Base-by-base conservation (phyloP, 2,888 invertebrate genomes). In the Mythimna lalbum region DNA sequence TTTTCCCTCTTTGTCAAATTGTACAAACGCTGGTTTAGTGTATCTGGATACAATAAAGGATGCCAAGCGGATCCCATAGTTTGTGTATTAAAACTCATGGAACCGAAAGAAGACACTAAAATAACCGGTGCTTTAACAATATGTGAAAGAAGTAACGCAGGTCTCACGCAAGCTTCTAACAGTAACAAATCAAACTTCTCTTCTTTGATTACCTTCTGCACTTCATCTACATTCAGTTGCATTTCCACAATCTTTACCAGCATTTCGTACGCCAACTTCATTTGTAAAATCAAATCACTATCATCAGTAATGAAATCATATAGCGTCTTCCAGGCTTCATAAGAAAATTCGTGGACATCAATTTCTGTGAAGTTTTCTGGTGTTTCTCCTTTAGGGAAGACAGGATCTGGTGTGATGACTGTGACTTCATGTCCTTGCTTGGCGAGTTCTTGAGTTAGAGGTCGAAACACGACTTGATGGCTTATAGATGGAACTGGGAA, bases 361-460 rank as follows among this genome's bases (percentile, higher is more conserved):
- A 95, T 92, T 86, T 94, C 92, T 5, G 85, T 91, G 2, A 92
- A 82, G 65, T 93, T 94, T 5, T 43, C 36, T 2, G 87, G 88
- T 4, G 82, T 49, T 36, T 78, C 31, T 12, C 83, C 55, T 87
- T 80, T 2, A 83, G 76, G 27, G n/a, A 83, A 90, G 1, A 76
- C 85, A 2, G 94, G 92, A 72, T 93, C 78, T 5, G 95, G 63
- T 1, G 95, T 93, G 2, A 94, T 79, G 0, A 93, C 73, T 53
- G 93, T 79, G 0, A 93, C 73, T 52, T 95, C 89, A 64, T 96
- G 95, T 1, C 95, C 95, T 12, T 91, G 84, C 63, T 75, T 87
- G 0, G 88, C 88, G 27, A 96, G 77, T 33, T 92, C 92, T 12
- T 89, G 84, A 10, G 90, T 87, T 1, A 95, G 61, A 2, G 89